phyloP scores from a whole-genome alignment of 2,113 vertebrate species.

The Geothlypis trichas region DNA sequence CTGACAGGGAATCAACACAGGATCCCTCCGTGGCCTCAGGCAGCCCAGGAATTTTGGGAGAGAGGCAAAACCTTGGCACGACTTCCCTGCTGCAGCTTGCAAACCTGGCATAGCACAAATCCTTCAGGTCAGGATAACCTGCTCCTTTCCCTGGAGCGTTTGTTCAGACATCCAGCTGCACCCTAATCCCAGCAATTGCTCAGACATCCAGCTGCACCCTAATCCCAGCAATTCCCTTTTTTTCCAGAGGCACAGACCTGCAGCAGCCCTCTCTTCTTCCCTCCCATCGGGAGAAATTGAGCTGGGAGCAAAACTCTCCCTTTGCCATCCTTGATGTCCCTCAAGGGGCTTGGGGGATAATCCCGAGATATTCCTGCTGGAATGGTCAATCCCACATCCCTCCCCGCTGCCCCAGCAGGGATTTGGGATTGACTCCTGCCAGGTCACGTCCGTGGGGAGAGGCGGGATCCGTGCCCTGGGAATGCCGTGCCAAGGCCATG shows the following conservation, averaged over 20 bases:
- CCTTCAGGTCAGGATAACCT: background rate
- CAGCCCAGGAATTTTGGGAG: background rate
- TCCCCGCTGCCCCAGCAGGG: background rate
- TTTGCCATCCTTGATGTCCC: background rate
- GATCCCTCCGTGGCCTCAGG: accelerated
- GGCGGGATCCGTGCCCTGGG: background rate
- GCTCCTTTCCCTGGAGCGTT: background rate
- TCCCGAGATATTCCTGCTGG: background rate
- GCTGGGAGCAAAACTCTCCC: background rate
- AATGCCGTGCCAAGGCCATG: background rate
- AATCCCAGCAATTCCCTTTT: background rate
- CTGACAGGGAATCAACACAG: background rate
- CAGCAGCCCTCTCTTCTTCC: background rate
- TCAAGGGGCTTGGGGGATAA: background rate
- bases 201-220: background rate
- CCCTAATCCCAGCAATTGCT: background rate
- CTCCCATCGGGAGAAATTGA: background rate
- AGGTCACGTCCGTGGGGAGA: background rate
- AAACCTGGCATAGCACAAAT: background rate
- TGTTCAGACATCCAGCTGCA: background rate
- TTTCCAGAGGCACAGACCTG: background rate
- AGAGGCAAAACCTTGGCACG: background rate
- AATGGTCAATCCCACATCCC: background rate
- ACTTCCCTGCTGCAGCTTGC: background rate
- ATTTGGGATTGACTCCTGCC: background rate